These are phyloP conservation scores for Hyla sarda DNA, from an alignment of 2,113 vertebrate species.

Conservation along the genomic window DNA sequence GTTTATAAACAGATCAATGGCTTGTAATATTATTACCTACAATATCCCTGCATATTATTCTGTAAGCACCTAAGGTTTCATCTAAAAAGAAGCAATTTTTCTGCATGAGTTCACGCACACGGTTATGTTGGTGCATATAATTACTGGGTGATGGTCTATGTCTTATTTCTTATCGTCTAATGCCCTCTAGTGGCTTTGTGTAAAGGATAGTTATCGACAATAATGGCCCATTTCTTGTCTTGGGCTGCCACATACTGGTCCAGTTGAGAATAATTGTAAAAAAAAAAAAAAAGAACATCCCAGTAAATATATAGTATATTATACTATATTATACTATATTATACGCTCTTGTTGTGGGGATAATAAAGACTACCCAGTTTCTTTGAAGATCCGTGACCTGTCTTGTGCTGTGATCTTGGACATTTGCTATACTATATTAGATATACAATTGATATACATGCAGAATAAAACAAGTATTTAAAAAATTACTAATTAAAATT, in stretches of 20 bases:
- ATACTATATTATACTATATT: no score
- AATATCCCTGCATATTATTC: background rate
- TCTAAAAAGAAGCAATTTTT: background rate
- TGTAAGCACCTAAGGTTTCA: background rate
- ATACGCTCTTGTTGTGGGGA: no score
- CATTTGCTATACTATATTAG: no score
- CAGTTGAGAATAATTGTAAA: background rate
- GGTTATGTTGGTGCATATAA: background rate
- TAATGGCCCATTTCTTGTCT: background rate
- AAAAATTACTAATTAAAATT: no score
- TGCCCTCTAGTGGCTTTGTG: background rate
- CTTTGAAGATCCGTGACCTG: no score
- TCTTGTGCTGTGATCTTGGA: no score
- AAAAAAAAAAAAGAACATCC: no score
- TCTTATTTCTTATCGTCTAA: background rate
- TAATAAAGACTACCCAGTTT: no score
- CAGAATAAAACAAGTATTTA: no score
- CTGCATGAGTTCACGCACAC: background rate
- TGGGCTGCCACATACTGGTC: slow-evolving; percentile 5
- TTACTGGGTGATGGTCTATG: background rate
- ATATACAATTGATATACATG: no score
- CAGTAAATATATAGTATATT: no score
- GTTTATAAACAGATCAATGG: background rate
- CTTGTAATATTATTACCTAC: background rate
- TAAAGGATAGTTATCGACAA: background rate